Evolutionary conservation across 2,113 vertebrate genomes (phyloP).

Genomic region (Stercorarius parasiticus): DNA sequence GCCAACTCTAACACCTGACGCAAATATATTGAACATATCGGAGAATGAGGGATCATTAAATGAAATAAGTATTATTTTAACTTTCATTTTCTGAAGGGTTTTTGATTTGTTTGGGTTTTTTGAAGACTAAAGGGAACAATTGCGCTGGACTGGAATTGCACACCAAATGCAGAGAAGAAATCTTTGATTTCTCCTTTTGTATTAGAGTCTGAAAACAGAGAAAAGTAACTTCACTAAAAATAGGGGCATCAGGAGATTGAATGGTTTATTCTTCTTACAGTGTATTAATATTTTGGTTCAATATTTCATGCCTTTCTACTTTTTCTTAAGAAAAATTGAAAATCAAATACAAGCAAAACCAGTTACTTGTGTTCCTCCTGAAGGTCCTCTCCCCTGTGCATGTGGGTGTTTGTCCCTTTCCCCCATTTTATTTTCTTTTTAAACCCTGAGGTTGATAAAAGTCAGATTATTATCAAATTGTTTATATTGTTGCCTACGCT

Average conservation of each 20-base stretch:
- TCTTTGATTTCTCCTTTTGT: slow-evolving; percentile 18
- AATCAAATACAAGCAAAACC: slow-evolving; percentile 3
- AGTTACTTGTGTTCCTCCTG: neutral
- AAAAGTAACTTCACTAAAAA: neutral
- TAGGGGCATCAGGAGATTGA: neutral
- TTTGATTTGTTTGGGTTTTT: neutral
- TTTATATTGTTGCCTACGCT: neutral
- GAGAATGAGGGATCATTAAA: neutral
- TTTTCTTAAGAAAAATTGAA: slow-evolving; percentile 10
- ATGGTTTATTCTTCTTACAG: neutral
- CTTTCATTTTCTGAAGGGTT: slow-evolving; percentile 5
- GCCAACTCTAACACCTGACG: slow-evolving; percentile 32
- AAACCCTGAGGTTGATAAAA: slow-evolving; percentile 16
- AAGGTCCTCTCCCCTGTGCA: neutral
- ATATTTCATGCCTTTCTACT: neutral
- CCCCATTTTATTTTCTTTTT: neutral
- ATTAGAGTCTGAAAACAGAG: neutral
- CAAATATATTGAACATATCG: neutral
- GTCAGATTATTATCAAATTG: neutral
- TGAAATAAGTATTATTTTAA: neutral
- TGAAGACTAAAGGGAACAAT: slow-evolving; percentile 1
- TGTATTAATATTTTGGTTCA: slow-evolving; percentile 13
- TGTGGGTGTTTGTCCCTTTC: neutral
- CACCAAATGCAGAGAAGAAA: neutral
- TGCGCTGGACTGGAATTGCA: neutral